Evolutionary conservation across 2,888 invertebrate genomes (phyloP), one percentile per base, ranked within the genome.

Genomic region (Cylloceria caligata): DNA sequence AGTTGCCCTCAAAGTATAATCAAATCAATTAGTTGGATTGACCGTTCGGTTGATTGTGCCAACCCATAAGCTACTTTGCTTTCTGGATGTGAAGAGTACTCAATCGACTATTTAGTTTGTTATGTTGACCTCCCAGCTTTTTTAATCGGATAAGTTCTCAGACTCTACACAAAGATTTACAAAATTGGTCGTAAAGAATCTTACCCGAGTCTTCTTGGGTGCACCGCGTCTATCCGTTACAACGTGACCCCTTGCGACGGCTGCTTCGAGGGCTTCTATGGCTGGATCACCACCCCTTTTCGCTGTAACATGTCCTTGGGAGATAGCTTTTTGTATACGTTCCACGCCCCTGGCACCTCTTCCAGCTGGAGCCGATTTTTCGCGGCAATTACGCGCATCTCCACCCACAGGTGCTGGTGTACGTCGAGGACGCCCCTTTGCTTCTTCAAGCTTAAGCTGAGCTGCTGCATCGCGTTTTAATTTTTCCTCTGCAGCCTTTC

Each of bases 401-500:
- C 89, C 88, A 13, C 84, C 85, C 9, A 86, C n/a, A 1, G 91
- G 88, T 0, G 87, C 85, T 2, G 78, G 49, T 13, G 87, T 84
- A 16, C 88, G 83, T 30, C 57, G 84, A 0, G 88, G 87, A 0
- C 76, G 16, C 7, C 87, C 84, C 7, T 13, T 19, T 0, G 62
- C 4, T 3, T 47, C 13, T 2, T 83, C 75, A 4, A 75, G 67
- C 16, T 64, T 39, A 30, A 47, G 77, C 7, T 85, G 87, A 1
- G 84, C 86, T 7, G 87, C 89, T 1, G 76, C 80, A 0, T 87
- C 86, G 9, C 80, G 64, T 7, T 73, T 79, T 0, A 87, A 64
- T n/a, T 86, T 88, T 21, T 88, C 87, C 11, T 78, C 83, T 0
- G 90, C 85, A 3, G 86, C 85, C 72, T 90, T 87, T 19, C 89